Evolutionary conservation across 2,797 vertebrate species (phyloP), one percentile per base, ranked within the genome.

Genomic region (Numenius phaeopus): DNA sequence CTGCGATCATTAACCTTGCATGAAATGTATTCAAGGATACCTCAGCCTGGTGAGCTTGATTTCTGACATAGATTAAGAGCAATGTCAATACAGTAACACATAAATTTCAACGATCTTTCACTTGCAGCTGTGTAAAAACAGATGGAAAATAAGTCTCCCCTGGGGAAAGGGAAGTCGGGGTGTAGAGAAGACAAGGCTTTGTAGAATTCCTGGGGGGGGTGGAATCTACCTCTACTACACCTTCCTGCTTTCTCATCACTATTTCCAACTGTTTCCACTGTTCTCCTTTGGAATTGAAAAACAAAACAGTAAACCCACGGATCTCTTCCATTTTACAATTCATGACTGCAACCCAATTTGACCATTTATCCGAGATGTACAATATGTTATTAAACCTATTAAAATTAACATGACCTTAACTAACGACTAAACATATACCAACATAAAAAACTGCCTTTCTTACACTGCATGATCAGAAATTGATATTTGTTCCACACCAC

Each of bases 101-200:
- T 4, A 61, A 9, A 79, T 54, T 44, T 65, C 42, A 15, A 5
- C 0, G 1, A 61, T 70, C 62, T 69, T 61, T 50, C 42, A 57
- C 37, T 52, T 52, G 40, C n/a, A 89, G 80, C 5, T 42, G 29
- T 39, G 1, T 9, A 52, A 87, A 73, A 44, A 0, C 14, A 52
- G 55, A 44, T 11, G 49, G 70, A 79, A 84, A 86, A 54, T 4
- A 52, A 40, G 19, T 10, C 22, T 65, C 11, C 52, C 80, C 18
- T 10, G 22, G 5, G 19, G 40, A 18, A 32, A 78, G 32, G 10
- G 4, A 20, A 1, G 3, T 9, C 5, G 32, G 6, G 10, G 9
- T 14, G 64, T 10, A 44, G 15, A 50, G 30, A 61, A 17, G n/a
- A 81, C 0, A 5, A 47, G 47, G 37, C 8, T 72, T 39, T 40